Evolutionary conservation across 2,888 invertebrate species (phyloP).

Genomic region (Sphecodes monilicornis): DNA sequence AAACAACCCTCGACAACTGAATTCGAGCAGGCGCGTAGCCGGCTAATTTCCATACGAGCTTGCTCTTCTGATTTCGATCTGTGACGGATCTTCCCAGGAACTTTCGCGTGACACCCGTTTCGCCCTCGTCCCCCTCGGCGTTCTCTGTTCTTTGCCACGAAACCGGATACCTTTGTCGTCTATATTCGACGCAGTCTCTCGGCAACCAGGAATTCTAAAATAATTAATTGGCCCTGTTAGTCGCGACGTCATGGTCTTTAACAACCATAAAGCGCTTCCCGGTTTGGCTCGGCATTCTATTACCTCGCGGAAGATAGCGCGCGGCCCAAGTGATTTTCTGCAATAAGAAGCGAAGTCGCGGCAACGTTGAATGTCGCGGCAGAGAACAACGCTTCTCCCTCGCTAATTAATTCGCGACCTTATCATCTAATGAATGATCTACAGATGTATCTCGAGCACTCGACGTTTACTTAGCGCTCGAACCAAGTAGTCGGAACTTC

Average conservation of each 20-base stretch:
- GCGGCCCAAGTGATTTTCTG: conserved; percentile 6
- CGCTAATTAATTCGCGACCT: conserved; percentile 16
- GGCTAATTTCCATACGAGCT: conserved; percentile 40
- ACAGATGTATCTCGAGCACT: background rate
- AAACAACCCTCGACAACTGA: conserved; percentile 53
- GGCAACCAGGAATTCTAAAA: background rate
- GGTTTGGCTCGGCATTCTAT: conserved; percentile 14
- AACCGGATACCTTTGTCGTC: background rate
- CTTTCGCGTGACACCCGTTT: background rate
- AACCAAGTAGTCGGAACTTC: background rate
- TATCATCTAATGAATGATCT: conserved; percentile 35
- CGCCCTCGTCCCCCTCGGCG: background rate
- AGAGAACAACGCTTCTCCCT: background rate
- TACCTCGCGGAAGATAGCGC: conserved; percentile 31
- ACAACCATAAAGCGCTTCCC: background rate
- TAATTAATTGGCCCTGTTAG: conserved; percentile 27
- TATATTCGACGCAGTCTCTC: background rate
- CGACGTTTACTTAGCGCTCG: background rate
- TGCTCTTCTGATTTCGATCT: conserved; percentile 37
- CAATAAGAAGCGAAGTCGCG: conserved; percentile 9
- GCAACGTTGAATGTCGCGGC: background rate
- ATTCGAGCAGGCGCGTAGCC: conserved; percentile 5
- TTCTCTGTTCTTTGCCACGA: background rate
- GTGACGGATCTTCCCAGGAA: background rate
- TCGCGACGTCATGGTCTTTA: conserved; percentile 7